phyloP scores from a whole-genome alignment of 1,140 invertebrate species.

The Lasioglossum albipes region DNA sequence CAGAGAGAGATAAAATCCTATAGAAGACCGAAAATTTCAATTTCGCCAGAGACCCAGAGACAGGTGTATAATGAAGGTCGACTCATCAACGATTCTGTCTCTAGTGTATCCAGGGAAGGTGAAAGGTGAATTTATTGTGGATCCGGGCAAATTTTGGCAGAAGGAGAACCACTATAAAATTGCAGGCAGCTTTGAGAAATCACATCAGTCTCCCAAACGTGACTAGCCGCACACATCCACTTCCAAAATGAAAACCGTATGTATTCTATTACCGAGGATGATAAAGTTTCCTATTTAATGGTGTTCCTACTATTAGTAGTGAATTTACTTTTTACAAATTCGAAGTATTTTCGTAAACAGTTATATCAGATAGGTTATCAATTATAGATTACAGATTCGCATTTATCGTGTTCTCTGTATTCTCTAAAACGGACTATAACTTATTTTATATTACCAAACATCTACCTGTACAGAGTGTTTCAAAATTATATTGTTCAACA shows the following conservation, averaged over 20 bases:
- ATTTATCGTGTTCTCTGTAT: too few species aligned
- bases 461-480: too few species aligned
- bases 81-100: background rate
- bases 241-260: slow-evolving; percentile 66
- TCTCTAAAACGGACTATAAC: too few species aligned
- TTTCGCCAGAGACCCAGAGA: background rate
- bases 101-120: slow-evolving; percentile 57
- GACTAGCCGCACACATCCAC: slow-evolving; percentile 41
- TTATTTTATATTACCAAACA: too few species aligned
- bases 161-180: slow-evolving; percentile 69
- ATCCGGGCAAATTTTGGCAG: slow-evolving; percentile 59
- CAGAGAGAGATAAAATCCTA: background rate
- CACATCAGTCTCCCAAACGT: slow-evolving; percentile 58
- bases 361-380: too few species aligned
- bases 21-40: slow-evolving; percentile 6
- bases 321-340: background rate
- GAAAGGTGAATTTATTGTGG: slow-evolving; percentile 58
- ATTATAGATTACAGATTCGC: too few species aligned
- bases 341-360: too few species aligned
- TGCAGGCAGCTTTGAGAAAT: slow-evolving; percentile 24
- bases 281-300: background rate
- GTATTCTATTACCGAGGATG: slow-evolving; percentile 52
- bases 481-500: too few species aligned
- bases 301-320: background rate
- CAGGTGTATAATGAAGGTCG: slow-evolving; percentile 33